phyloP scores from a whole-genome alignment of 2,797 vertebrate species.

The Percopsis omiscomaycus region DNA sequence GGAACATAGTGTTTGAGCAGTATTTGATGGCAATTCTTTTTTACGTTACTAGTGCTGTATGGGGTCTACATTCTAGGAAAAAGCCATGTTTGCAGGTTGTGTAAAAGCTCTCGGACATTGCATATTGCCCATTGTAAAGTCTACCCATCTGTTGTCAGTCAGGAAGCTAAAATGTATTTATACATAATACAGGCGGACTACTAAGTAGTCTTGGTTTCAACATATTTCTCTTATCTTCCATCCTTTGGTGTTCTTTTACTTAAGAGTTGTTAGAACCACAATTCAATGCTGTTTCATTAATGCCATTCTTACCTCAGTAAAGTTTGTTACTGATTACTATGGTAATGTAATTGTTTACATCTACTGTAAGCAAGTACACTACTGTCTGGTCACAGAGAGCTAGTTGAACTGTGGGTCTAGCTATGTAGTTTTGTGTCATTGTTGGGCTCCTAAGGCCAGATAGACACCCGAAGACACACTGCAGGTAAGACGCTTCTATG shows the following conservation, averaged over 20 bases:
- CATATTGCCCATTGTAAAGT: too few species aligned
- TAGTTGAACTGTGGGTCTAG: conserved; percentile 40
- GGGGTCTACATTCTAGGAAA: too few species aligned
- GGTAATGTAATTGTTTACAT: not conserved
- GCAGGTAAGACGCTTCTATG: conserved; percentile 73
- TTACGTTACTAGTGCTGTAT: too few species aligned
- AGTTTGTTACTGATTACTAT: not conserved
- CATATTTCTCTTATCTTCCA: not conserved
- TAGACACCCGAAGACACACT: conserved; percentile 43
- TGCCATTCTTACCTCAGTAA: not conserved
- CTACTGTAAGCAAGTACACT: not conserved
- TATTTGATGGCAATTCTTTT: too few species aligned
- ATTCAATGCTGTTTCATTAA: conserved; percentile 4
- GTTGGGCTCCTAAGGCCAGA: conserved; percentile 46
- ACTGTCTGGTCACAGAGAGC: not conserved
- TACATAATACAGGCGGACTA: too few species aligned
- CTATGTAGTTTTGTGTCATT: not conserved
- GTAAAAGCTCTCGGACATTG: too few species aligned
- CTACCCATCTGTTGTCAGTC: too few species aligned
- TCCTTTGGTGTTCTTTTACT: conserved; percentile 9
- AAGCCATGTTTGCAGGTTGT: too few species aligned
- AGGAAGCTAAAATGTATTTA: too few species aligned
- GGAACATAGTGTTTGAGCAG: not conserved
- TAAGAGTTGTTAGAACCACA: conserved; percentile 35
- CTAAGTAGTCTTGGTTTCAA: not conserved